A percentile compares a stretch with the other conserved stretches of the same genome.
Evolutionary conservation across 2,888 invertebrate species (phyloP).

Genomic region (Panzeria rudis): DNA sequence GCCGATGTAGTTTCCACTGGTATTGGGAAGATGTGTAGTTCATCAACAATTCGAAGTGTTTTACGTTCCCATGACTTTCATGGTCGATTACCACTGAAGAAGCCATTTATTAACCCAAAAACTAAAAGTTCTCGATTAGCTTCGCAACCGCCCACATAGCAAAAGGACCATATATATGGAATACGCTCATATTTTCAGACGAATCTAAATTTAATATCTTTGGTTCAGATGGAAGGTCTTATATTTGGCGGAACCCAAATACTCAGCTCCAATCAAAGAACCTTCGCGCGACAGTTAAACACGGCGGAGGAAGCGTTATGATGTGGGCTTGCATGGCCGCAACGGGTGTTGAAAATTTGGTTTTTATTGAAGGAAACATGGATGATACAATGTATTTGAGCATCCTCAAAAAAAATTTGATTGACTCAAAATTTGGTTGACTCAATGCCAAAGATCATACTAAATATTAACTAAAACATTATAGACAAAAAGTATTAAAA

Average conservation of each 20-base stretch:
- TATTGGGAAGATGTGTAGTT: constrained; percentile 53
- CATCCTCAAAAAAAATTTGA: too few relatives aligned
- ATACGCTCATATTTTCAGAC: neutral
- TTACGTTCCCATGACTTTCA: constrained; percentile 50
- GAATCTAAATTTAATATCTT: neutral
- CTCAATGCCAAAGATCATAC: too few relatives aligned
- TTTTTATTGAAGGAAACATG: too few relatives aligned
- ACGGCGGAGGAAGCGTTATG: neutral
- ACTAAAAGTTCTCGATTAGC: constrained; percentile 8
- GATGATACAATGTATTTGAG: too few relatives aligned
- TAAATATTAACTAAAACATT: too few relatives aligned
- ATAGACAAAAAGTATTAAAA: too few relatives aligned
- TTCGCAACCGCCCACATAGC: constrained; percentile 33
- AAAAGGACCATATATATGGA: neutral
- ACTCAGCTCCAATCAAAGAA: neutral
- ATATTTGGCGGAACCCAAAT: neutral
- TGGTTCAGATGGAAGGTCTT: neutral
- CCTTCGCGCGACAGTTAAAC: neutral
- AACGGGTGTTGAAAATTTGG: neutral
- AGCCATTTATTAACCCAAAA: too few relatives aligned
- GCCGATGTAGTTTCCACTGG: constrained; percentile 41
- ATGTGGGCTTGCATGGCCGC: neutral
- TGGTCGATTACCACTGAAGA: constrained; percentile 50
- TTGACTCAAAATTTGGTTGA: too few relatives aligned
- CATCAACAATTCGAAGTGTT: constrained; percentile 51